phyloP scores from a whole-genome alignment of 1,140 invertebrate species.

The Phenacoccus solenopsis region DNA sequence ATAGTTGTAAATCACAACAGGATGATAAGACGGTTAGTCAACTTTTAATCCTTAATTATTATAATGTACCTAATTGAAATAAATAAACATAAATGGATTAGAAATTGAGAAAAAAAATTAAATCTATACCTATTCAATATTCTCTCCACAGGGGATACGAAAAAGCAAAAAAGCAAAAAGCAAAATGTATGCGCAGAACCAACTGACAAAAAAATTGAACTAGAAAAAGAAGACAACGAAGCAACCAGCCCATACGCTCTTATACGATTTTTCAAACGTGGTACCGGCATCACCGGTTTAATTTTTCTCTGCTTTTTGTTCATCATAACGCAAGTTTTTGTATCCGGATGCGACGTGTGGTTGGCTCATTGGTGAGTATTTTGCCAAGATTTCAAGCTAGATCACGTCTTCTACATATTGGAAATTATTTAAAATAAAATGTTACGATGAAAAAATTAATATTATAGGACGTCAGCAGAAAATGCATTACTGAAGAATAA shows the following conservation, averaged over 20 bases:
- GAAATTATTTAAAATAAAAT: too few relatives aligned
- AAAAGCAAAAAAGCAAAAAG: too few relatives aligned
- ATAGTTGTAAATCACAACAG: neutral
- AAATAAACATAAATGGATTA: too few relatives aligned
- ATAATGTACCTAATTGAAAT: too few relatives aligned
- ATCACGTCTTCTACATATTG: too few relatives aligned
- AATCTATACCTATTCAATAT: too few relatives aligned
- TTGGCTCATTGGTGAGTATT: slow-evolving; percentile 37
- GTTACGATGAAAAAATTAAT: too few relatives aligned
- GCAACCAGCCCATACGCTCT: neutral
- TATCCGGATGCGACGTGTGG: slow-evolving; percentile 39
- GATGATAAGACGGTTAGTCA: neutral
- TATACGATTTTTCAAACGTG: neutral
- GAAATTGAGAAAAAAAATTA: too few relatives aligned
- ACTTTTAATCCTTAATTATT: too few relatives aligned
- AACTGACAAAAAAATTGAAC: neutral
- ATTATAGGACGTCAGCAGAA: neutral
- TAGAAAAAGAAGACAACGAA: slow-evolving; percentile 7
- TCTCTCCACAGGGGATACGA: too few relatives aligned
- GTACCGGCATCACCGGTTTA: neutral
- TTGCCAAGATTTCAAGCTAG: too few relatives aligned
- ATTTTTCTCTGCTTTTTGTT: neutral
- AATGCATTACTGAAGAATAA: neutral
- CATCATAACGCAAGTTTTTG: slow-evolving; percentile 32
- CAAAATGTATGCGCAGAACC: too few relatives aligned